phyloP scores from a whole-genome alignment of 2,888 invertebrate genomes.

The Lasioglossum vierecki region DNA sequence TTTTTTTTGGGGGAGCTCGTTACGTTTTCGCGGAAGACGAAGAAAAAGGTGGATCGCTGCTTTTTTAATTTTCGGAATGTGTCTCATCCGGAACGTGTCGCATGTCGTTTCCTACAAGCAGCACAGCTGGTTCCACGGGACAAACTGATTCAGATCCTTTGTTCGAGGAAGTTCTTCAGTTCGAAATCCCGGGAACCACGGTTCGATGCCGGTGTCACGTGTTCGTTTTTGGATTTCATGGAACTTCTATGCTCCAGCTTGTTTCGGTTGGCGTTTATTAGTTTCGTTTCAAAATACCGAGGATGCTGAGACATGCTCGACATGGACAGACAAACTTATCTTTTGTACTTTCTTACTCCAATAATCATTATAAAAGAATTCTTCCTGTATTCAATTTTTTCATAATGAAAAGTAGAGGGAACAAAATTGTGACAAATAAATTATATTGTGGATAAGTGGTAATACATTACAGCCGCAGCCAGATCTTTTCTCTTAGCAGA shows the following conservation, averaged over 20 bases:
- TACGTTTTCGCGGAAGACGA: neutral
- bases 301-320: slow-evolving; percentile 15
- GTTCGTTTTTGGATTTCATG: slow-evolving; percentile 60
- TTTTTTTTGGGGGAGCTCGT: neutral
- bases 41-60: neutral
- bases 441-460: neutral
- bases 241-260: slow-evolving; percentile 42
- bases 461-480: neutral
- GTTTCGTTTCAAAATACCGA: slow-evolving; percentile 41
- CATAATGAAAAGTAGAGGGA: neutral
- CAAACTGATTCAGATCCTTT: slow-evolving; percentile 61
- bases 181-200: slow-evolving; percentile 50
- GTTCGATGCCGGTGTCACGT: slow-evolving; percentile 45
- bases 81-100: slow-evolving; percentile 20
- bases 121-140: slow-evolving; percentile 22
- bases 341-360: neutral
- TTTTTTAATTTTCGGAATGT: slow-evolving; percentile 7
- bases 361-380: neutral
- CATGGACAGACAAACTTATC: neutral
- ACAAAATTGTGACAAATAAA: neutral
- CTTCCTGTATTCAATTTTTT: neutral
- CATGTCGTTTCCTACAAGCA: slow-evolving; percentile 16
- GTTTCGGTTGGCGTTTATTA: slow-evolving; percentile 44
- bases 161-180: slow-evolving; percentile 54
- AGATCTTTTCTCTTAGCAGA: neutral